Percentiles rank a stretch among this genome's conserved stretches.
Conservation (phyloP, 2,797 vertebrate genomes). For the Philypnodon macrostomus region DNA sequence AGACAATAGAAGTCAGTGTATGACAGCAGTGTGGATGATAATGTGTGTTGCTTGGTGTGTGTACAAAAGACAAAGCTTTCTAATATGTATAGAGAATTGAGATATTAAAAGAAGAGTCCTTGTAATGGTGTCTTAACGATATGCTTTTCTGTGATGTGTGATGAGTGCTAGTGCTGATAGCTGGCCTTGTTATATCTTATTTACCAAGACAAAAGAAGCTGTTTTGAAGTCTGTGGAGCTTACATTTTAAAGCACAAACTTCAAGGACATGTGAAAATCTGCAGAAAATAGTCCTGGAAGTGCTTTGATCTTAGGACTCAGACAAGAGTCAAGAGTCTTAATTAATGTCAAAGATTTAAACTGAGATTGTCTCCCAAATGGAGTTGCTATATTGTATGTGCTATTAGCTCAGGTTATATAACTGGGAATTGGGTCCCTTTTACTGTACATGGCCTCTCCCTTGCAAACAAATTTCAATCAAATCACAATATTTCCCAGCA, state of each 20-base stretch:
- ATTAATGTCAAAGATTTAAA: constrained; percentile 20
- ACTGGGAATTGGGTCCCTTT: constrained; percentile 48
- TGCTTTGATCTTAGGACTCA: constrained; percentile 32
- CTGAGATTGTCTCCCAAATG: constrained; percentile 5
- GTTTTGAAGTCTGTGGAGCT: constrained; percentile 10
- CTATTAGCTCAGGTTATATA: constrained; percentile 65
- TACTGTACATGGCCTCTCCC: constrained; percentile 40
- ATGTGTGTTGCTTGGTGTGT: constrained; percentile 30
- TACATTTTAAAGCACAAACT: constrained; percentile 44
- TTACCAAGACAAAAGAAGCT: constrained; percentile 23
- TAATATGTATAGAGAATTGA: constrained; percentile 43
- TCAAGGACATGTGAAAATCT: constrained; percentile 24
- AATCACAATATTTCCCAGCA: constrained; percentile 35
- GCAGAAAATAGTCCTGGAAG: constrained; percentile 27
- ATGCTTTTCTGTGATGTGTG: constrained; percentile 53
- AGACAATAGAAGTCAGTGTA: constrained; percentile 13
- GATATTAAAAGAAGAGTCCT: constrained; percentile 34
- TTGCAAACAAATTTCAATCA: constrained; percentile 27
- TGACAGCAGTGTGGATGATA: constrained; percentile 19
- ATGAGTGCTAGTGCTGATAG: constrained; percentile 27
- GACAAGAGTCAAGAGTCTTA: constrained; percentile 12
- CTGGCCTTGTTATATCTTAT: constrained; percentile 23
- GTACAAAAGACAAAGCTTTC: constrained; percentile 28
- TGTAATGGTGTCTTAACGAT: constrained; percentile 44
- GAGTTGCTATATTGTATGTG: constrained; percentile 11